Base-by-base conservation (phyloP, 2,113 vertebrate genomes). In the Cromileptes altivelis region DNA sequence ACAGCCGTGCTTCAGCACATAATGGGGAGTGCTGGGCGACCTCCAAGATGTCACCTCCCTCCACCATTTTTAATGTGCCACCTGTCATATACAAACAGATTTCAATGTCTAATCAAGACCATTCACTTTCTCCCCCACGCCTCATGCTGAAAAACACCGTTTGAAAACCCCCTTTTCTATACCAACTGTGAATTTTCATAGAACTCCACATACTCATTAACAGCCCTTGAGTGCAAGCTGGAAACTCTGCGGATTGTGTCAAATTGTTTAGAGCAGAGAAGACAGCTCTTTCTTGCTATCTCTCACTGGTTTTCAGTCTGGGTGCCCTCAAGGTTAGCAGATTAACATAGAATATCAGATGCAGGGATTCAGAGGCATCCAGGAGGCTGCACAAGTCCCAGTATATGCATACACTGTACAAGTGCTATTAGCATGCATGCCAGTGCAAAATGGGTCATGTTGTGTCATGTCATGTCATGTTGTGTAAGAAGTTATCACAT, bases 31-130 rank as follows among this genome's bases (percentile, higher is more conserved):
- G 89, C 21, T 91, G 92, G 63, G 88, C 80, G 57, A 93, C 70
- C n/a, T 94, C 89, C 75, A 94, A 91, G 70, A 94, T 73, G 62
- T 94, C 91, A 0, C 94, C 93, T 81, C 94, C 93, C 81, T 90
- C 63, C 74, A 76, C 85, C 1, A 93, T 93, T 75, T 89, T 91
- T 9, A 75, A 89, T 45, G 92, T 91, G 19, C 86, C 94, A 81
- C 86, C 96, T 97, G 93, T 76, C 85, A 78, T 64, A 92, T 77
- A 92, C 78, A 91, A 90, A 72, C 67, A 15, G 19, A 84, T 89
- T 88, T 92, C 80, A 89, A 93, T 92, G 87, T 80, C 82, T 91
- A 91, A 94, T 94, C 91, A 94, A 80, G 82, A 78, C 81, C 69
- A 91, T 93, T 93, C 88, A 89, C 75, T 74, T 58, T 81, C 80